Conservation (phyloP, 2,888 invertebrate genomes). For the Rotaria magnacalcarata region DNA sequence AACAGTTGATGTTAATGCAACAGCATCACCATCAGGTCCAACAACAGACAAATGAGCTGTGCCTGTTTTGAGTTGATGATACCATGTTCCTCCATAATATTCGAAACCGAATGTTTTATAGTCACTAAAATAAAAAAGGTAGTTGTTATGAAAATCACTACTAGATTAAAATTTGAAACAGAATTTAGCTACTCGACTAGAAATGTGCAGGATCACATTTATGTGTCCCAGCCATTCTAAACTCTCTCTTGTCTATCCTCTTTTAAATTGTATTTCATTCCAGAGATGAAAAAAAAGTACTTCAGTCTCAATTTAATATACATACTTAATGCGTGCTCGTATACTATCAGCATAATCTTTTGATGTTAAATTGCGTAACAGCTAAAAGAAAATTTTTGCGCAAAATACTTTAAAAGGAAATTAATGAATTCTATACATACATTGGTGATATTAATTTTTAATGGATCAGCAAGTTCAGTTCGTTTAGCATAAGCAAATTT, state of each 20-base stretch:
- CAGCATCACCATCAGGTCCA: constrained; percentile 55
- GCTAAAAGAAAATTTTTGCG: not conserved
- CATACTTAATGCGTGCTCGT: constrained; percentile 49
- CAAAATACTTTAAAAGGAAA: not conserved
- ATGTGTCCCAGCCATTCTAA: no score
- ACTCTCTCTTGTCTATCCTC: no score
- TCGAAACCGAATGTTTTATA: constrained; percentile 51
- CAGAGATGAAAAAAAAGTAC: no score
- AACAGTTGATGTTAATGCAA: constrained; percentile 55
- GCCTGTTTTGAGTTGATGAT: constrained; percentile 38
- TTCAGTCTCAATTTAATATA: not conserved
- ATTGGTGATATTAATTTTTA: constrained; percentile 25
- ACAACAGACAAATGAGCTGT: constrained; percentile 54
- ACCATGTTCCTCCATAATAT: constrained; percentile 39
- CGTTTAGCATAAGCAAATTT: constrained; percentile 84
- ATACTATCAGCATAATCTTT: constrained; percentile 50
- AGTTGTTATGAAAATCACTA: no score
- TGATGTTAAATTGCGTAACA: constrained; percentile 49
- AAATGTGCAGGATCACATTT: no score
- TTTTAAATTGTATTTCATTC: no score
- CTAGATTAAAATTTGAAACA: no score
- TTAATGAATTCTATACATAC: not conserved
- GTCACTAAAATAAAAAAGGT: constrained; percentile 49
- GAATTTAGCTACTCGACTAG: no score
- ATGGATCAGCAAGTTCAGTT: constrained; percentile 73